Evolutionary conservation across 1,140 invertebrate species (phyloP), one percentile per base, ranked within the genome.

Genomic region (Trichonephila clavata): DNA sequence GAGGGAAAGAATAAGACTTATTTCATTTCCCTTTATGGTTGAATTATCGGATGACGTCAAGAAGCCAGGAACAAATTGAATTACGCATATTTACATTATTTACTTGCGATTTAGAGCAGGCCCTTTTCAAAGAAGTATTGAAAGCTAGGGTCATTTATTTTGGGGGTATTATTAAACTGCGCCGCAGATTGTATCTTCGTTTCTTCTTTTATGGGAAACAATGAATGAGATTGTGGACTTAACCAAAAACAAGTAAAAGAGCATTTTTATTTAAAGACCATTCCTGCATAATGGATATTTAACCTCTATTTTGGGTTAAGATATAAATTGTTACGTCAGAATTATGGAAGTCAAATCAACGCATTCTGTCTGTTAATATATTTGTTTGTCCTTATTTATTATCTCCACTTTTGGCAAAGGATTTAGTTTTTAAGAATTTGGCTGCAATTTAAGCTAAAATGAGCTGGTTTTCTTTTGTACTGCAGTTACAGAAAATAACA

Each of bases 51-150:
- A 81, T 87, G 86, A 93, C 92, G 83, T 93, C 92, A 88, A 93
- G 86, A 93, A 86, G 83, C 86, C 92, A 88, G 86, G 20, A 92
- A 83, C 61, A 93, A 93, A 93, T 93, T 93, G 84, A 93, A 93
- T 93, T 93, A 93, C 68, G 83, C 84, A 93, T 93, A 93, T 93
- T 93, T 93, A 93, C 86, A 87, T 93, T 93, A 93, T 93, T 87
- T 93, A 86, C 92, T 93, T 57, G 65, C 57, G 84, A 93, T 93
- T 93, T 87, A 43, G 71, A 93, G 68, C 57, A 61, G 68, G 50
- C n/a, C 68, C 65, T 32, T 86, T 86, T 27, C 63, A 86, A 68
- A 92, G 50, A 77, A 89, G 43, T 80, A 90, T 90, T 80, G 68
- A 59, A 80, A 57, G 89, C 16, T 50, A 68, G 27, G 81, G 39